Evolutionary conservation across 2,797 vertebrate species (phyloP), one percentile per base, ranked within the genome.

Genomic region (Lates japonicus): DNA sequence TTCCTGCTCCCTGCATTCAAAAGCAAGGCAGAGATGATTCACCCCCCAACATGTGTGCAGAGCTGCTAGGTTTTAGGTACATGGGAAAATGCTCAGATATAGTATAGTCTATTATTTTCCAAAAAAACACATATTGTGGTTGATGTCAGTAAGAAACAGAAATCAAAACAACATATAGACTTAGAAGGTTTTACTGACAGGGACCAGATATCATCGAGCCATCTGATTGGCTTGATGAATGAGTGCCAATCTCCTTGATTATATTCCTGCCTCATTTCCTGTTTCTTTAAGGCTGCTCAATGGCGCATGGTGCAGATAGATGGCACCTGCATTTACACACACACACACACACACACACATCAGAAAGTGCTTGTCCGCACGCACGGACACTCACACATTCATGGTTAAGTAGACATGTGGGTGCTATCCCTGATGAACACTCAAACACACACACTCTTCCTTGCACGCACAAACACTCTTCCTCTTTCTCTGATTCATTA

Each of bases 401-500:
- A 22, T 67, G 49, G 70, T 68, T 68, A 58, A 65, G n/a, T 42
- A 44, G 67, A 68, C 73, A 25, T 20, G 60, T 62, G 22, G 42
- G 35, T 80, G 46, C 72, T 48, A 7, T 76, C 19, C 64, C 42
- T 49, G 19, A 70, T 42, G 41, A 70, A 86, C 60, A 76, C 81
- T 60, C 79, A 61, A 41, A 33, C 51, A 54, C 42, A 37, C 29
- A 52, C 70, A 51, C 62, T 42, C 46, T 71, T 31, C 54, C 29
- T 54, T 49, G 7, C 25, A 8, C 44, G 61, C 33, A 25, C 61
- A 29, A 29, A 55, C n/a, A 0, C 70, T 65, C 66, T 72, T 59
- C 75, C 39, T 68, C 52, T 82, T 93, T 92, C 55, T 92, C 87
- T 90, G 95, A 95, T 92, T 93, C 83, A 96, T 96, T 95, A 96